Percentiles rank a stretch among this genome's conserved stretches.
Conservation (phyloP, 1,140 invertebrate species). For the Apis cerana region DNA sequence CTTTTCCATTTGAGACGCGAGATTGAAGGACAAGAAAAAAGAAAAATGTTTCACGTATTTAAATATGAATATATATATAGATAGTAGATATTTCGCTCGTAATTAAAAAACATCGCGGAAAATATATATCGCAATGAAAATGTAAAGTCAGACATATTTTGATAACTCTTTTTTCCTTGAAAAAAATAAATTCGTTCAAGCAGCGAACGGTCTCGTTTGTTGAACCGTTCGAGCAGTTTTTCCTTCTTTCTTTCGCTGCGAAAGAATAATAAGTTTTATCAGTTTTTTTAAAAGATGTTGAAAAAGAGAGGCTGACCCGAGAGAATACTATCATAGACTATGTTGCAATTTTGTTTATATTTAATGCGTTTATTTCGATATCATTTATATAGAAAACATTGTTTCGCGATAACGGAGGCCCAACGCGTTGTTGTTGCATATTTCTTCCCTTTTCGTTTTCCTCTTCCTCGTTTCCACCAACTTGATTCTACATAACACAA, state of each 20-base stretch:
- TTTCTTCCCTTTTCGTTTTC: not conserved
- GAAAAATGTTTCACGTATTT: not conserved
- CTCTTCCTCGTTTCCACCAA: not conserved
- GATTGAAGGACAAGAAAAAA: not conserved
- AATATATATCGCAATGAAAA: not conserved
- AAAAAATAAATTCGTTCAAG: too few relatives aligned
- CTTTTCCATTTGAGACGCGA: constrained; percentile 5
- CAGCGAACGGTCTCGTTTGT: not conserved
- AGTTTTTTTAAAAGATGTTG: not conserved
- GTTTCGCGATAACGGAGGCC: constrained; percentile 60
- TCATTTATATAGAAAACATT: constrained; percentile 77
- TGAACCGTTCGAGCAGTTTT: not conserved
- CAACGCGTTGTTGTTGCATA: constrained; percentile 44
- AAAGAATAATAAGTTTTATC: too few relatives aligned
- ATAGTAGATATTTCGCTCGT: not conserved
- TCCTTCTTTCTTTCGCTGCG: not conserved
- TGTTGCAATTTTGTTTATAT: not conserved
- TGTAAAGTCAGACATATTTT: not conserved
- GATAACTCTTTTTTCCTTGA: not conserved
- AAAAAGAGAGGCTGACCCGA: not conserved
- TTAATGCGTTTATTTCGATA: constrained; percentile 71
- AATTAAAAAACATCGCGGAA: not conserved
- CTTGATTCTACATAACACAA: not conserved
- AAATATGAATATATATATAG: too few relatives aligned
- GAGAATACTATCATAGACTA: not conserved